Base-by-base conservation (phyloP, 2,888 invertebrate genomes). In the Luperina nickerlii region DNA sequence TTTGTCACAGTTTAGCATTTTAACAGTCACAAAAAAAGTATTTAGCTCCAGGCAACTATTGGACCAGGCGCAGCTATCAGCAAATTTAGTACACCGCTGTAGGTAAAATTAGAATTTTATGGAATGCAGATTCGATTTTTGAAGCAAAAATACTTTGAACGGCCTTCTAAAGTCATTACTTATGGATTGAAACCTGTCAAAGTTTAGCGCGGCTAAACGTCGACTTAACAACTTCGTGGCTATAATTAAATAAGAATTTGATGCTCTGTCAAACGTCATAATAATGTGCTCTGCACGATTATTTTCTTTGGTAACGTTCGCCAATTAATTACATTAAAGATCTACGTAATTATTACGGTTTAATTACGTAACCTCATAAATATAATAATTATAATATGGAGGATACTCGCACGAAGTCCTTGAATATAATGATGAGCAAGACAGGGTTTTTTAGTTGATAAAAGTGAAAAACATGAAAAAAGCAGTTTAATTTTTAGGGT, bases 161-260 rank as follows among this genome's bases (percentile, higher is more conserved):
- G 81, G 60, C 66, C 42, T 82, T 89, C 75, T 67, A 83, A 89
- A 84, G 86, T 82, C 83, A 90, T 84, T 90, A 84, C 76, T 90
- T 83, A 83, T 48, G 71, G 79, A 80, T 89, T 72, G 66, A 63
- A 82, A 81, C 42, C 78, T 85, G 83, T 85, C 88, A 85, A 89
- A 90, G 78, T 87, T 85, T 48, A 72, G 67, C 65, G 75, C 73
- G 71, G 68, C 76, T 79, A 76, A 89, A 82, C 81, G 78, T 80
- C 79, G 83, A 72, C 79, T 89, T 87, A 76, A 54, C 77, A 84
- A 89, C 74, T 82, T 82, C 60, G 68, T 70, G 42, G 77, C 32
- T 79, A 72, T 90, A 90, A 85, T 89, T 85, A 82, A 85, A 82
- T 82, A 66, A 74, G 73, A 73, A 76, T 82, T 75, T 82, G 74